These are phyloP conservation scores for Lepus townsendii DNA, from an alignment of 2,797 vertebrate genomes.

Conservation along the genomic window DNA sequence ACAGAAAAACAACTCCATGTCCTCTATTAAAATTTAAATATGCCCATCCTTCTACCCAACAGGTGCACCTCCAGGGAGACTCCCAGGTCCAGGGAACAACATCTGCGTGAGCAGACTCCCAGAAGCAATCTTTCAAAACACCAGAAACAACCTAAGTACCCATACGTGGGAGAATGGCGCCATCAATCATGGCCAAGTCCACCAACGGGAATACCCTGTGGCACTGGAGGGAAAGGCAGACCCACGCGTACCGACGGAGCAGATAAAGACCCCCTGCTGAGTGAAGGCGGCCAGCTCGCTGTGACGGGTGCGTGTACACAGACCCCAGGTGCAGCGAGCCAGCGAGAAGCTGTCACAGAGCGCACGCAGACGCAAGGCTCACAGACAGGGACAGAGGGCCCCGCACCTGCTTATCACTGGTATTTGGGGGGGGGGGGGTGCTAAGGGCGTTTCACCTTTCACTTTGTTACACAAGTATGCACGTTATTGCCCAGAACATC, in stretches of 20 bases:
- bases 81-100: not conserved
- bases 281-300: not conserved
- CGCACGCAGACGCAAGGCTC: accelerated
- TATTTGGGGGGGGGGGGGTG: not conserved
- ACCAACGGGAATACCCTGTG: not conserved
- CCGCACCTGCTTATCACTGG: accelerated
- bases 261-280: too few species aligned
- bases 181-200: not conserved
- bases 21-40: slow-evolving; percentile 29
- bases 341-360: not conserved
- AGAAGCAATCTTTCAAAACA: not conserved
- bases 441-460: not conserved
- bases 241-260: too few species aligned
- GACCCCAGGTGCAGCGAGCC: not conserved
- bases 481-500: not conserved
- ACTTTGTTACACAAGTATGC: not conserved
- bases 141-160: not conserved
- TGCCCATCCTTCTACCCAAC: not conserved
- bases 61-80: not conserved
- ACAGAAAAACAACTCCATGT: slow-evolving; percentile 26
- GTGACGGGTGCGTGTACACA: accelerated
- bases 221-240: not conserved
- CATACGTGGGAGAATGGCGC: slow-evolving; percentile 19
- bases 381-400: too few species aligned
- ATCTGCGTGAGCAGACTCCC: not conserved